Evolutionary conservation across 2,888 invertebrate genomes (phyloP).

Genomic region (Cheilosia impressa): DNA sequence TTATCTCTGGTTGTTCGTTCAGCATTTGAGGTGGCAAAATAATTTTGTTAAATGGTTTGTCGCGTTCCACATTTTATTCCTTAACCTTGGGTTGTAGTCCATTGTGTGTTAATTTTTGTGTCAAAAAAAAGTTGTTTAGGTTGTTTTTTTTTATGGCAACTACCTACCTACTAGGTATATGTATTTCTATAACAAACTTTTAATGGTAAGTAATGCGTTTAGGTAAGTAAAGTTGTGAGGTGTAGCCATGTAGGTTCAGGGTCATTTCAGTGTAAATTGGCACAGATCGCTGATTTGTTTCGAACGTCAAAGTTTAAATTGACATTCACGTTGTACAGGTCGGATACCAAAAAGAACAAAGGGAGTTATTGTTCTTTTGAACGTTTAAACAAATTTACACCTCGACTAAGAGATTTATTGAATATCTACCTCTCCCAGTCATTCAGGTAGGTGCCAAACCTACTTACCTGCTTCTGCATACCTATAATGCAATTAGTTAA

Average conservation of each 20-base stretch:
- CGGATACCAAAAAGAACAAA: too few relatives aligned
- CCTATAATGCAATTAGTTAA: too few relatives aligned
- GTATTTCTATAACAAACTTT: background rate
- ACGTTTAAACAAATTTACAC: background rate
- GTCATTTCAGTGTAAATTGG: background rate
- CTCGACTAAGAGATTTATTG: background rate
- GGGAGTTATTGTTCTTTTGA: too few relatives aligned
- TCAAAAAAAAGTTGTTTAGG: background rate
- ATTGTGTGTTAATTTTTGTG: background rate
- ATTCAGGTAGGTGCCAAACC: background rate
- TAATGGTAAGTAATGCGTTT: background rate
- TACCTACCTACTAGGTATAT: too few relatives aligned
- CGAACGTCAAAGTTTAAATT: conserved; percentile 22
- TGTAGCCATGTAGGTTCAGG: too few relatives aligned
- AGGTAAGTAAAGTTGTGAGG: too few relatives aligned
- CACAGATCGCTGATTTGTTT: conserved; percentile 1
- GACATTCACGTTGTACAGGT: background rate
- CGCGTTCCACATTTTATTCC: conserved; percentile 1
- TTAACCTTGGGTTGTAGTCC: background rate
- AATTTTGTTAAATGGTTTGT: background rate
- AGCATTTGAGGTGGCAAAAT: too few relatives aligned
- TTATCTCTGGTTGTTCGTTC: conserved; percentile 15
- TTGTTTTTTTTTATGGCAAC: too few relatives aligned
- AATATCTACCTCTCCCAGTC: background rate
- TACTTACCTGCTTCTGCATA: too few relatives aligned